These are phyloP conservation scores for Seriola rivoliana DNA, from an alignment of 2,113 vertebrate genomes.

Conservation along the genomic window DNA sequence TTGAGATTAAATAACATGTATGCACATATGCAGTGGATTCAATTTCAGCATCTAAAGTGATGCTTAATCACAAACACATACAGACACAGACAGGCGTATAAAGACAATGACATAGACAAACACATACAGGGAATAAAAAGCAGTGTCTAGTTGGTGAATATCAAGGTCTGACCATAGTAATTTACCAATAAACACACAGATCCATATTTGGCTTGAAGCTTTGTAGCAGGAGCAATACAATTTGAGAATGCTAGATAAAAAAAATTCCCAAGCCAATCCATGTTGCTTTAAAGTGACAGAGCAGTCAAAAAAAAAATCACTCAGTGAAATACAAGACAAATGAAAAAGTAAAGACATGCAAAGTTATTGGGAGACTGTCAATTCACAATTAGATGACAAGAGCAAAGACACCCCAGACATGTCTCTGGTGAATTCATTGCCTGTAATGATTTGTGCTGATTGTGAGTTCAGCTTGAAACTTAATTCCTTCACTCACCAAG, in stretches of 20 bases:
- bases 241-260: background rate
- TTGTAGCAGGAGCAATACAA: background rate
- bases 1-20: slow-evolving; percentile 33
- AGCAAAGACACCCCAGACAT: background rate
- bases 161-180: background rate
- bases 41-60: background rate
- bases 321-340: background rate
- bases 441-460: background rate
- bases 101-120: background rate
- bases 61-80: slow-evolving; percentile 18
- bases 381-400: background rate
- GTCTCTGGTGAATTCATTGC: background rate
- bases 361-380: background rate
- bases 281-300: slow-evolving; percentile 1
- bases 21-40: slow-evolving; percentile 1
- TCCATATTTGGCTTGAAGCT: slow-evolving; percentile 27
- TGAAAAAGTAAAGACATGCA: background rate
- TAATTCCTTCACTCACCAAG: too few species aligned
- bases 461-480: too few species aligned
- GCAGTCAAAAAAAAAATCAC: background rate
- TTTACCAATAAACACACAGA: background rate
- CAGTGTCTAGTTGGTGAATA: background rate
- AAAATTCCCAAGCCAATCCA: background rate
- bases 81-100: slow-evolving; percentile 3
- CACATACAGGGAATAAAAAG: background rate